A percentile compares a stretch with the other conserved stretches of the same genome.
Evolutionary conservation across 2,113 vertebrate species (phyloP).

Genomic region (Boulengeromyrus knoepffleri): DNA sequence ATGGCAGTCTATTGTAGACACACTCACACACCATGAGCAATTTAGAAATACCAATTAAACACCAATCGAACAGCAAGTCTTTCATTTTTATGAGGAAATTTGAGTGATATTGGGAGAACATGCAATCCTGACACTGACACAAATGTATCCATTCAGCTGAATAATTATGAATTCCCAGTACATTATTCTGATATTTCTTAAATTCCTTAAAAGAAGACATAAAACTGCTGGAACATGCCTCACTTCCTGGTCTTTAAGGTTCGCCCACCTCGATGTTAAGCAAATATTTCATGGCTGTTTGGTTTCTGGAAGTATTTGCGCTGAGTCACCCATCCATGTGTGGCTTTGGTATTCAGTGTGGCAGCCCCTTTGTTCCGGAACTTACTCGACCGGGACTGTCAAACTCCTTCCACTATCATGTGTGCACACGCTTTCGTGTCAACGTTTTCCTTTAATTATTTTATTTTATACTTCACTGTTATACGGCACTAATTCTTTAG

Average conservation of each 20-base stretch:
- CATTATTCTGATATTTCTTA: background rate
- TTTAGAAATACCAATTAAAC: background rate
- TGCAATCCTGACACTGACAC: background rate
- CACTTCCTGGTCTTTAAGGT: background rate
- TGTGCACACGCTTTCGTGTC: background rate
- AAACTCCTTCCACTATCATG: background rate
- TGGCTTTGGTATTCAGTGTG: background rate
- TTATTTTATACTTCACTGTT: background rate
- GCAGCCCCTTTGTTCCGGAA: constrained; percentile 3
- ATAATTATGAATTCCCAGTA: background rate
- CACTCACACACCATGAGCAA: background rate
- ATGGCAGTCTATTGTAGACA: background rate
- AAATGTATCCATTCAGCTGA: background rate
- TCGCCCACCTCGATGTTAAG: background rate
- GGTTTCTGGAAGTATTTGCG: background rate
- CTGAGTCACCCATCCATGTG: background rate
- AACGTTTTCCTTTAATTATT: background rate
- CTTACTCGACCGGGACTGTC: too few species aligned
- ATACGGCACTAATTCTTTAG: background rate
- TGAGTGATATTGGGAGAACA: background rate
- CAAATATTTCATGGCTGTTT: constrained; percentile 1
- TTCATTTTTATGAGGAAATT: background rate
- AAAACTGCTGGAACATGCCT: background rate
- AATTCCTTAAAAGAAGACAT: background rate
- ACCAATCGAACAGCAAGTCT: background rate